These are phyloP conservation scores for Manacus vitellinus DNA, from an alignment of 2,113 vertebrate genomes.

Conservation along the genomic window DNA sequence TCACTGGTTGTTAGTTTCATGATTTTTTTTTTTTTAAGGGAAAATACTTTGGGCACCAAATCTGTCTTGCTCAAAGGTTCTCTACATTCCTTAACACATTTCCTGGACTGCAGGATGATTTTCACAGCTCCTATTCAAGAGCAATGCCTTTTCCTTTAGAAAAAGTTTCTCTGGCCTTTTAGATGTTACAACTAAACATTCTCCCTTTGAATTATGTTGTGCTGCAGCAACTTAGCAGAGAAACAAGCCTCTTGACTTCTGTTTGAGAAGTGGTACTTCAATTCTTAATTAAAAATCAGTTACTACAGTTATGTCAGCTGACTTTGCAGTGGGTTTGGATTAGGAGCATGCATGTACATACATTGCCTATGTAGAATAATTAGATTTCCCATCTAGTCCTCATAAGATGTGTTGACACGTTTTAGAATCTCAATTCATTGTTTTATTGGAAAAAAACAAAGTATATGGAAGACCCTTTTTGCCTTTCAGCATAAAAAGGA, in stretches of 20 bases:
- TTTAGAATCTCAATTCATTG: background rate
- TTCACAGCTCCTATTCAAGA: background rate
- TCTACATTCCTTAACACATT: background rate
- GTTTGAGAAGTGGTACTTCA: background rate
- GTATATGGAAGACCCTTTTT: background rate
- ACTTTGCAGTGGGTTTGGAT: background rate
- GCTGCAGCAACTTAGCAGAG: background rate
- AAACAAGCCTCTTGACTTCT: background rate
- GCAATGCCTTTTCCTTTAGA: background rate
- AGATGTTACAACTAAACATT: background rate
- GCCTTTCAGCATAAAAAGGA: background rate
- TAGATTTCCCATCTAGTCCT: background rate
- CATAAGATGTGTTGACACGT: background rate
- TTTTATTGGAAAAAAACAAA: background rate
- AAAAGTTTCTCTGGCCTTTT: background rate
- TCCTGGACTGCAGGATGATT: background rate
- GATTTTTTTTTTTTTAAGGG: background rate
- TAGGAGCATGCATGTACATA: too few species aligned
- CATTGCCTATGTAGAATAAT: background rate
- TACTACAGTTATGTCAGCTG: background rate
- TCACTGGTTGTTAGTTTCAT: background rate
- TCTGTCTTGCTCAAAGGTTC: background rate
- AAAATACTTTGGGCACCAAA: background rate
- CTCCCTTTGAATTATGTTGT: accelerated
- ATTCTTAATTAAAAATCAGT: background rate